Percentiles rank a stretch among this genome's conserved stretches.
phyloP scores from a whole-genome alignment of 1,140 invertebrate species.

The Lethocerus indicus region DNA sequence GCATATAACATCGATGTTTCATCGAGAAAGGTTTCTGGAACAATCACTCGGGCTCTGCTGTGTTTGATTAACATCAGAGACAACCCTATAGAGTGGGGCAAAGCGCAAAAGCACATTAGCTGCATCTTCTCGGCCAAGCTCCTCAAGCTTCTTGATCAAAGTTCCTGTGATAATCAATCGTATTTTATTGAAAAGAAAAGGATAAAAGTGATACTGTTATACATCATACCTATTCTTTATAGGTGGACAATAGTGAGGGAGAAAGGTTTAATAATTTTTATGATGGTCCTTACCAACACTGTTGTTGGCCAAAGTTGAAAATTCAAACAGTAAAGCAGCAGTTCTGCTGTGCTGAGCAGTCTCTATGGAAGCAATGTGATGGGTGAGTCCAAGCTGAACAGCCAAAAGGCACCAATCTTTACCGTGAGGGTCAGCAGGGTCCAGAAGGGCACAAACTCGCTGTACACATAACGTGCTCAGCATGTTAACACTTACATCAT shows the following conservation, averaged over 20 bases:
- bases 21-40: not conserved
- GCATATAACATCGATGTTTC: too few species aligned
- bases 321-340: constrained; percentile 13
- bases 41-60: constrained; percentile 1
- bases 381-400: constrained; percentile 39
- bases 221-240: constrained; percentile 1
- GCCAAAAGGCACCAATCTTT: constrained; percentile 70
- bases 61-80: not conserved
- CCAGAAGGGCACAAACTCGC: constrained; percentile 41
- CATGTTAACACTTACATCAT: too few species aligned
- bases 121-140: constrained; percentile 18
- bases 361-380: constrained; percentile 16
- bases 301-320: constrained; percentile 5
- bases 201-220: not conserved
- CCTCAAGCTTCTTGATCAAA: constrained; percentile 16
- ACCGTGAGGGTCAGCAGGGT: constrained; percentile 61
- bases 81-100: constrained; percentile 16
- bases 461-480: constrained; percentile 30
- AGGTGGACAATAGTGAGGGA: not conserved
- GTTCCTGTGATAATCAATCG: constrained; percentile 9
- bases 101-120: constrained; percentile 12
- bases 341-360: constrained; percentile 14
- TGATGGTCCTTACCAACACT: constrained; percentile 11
- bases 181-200: not conserved
- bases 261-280: not conserved